A percentile compares a stretch with the other conserved stretches of the same genome.
Conservation (phyloP, 2,797 vertebrate species). For the Myotis daubentonii region DNA sequence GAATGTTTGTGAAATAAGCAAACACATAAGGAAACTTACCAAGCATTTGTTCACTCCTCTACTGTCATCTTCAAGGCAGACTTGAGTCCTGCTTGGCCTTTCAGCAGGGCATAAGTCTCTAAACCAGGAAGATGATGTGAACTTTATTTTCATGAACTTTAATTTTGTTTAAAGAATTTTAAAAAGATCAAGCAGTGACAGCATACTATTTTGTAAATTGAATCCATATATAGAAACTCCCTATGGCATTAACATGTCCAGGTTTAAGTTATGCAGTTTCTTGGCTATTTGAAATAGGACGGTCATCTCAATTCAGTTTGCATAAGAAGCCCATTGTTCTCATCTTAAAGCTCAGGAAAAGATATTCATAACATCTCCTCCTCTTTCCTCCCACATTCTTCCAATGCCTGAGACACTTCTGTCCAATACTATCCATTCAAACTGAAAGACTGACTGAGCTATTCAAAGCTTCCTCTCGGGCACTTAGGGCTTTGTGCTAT, state of each 20-base stretch:
- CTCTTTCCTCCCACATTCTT: background rate
- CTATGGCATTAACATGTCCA: background rate
- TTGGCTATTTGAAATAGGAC: constrained; percentile 25
- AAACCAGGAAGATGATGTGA: background rate
- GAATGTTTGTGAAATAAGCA: background rate
- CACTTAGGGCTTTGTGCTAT: background rate
- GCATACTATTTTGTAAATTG: background rate
- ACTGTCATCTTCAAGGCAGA: background rate
- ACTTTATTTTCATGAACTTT: constrained; percentile 21
- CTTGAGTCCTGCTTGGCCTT: background rate
- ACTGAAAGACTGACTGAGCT: background rate
- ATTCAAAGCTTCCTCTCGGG: background rate
- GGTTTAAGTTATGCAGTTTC: background rate
- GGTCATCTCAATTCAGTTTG: background rate
- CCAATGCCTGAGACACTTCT: constrained; percentile 26
- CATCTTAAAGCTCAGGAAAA: constrained; percentile 30
- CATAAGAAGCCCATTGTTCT: constrained; percentile 24
- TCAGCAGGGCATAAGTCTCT: background rate
- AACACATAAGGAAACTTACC: background rate
- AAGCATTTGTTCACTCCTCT: background rate
- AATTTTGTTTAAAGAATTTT: constrained; percentile 37
- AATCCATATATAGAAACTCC: background rate
- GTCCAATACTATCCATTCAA: constrained; percentile 20
- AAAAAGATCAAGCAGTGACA: background rate
- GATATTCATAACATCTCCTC: background rate